Percentiles rank a stretch among this genome's conserved stretches.
Conservation (phyloP, 2,888 invertebrate genomes). For the Nomada fabriciana region DNA sequence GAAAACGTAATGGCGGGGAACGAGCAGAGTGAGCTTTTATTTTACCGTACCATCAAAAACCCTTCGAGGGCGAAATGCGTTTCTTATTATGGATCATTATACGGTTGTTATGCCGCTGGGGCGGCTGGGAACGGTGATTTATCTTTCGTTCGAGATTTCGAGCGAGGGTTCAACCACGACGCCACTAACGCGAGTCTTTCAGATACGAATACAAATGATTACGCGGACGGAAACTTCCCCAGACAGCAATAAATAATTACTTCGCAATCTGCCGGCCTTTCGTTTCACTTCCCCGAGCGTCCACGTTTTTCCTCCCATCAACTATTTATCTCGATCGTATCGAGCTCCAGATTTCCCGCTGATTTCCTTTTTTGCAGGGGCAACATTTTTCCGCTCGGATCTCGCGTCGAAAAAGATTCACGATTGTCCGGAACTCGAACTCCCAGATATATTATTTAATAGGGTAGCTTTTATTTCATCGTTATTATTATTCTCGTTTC, state of each 20-base stretch:
- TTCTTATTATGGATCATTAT: constrained; percentile 62
- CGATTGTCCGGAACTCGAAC: no score
- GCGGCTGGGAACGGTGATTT: constrained; percentile 43
- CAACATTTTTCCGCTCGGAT: no score
- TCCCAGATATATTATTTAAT: no score
- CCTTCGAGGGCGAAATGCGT: constrained; percentile 49
- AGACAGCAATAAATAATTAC: constrained; percentile 48
- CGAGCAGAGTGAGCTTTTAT: background rate
- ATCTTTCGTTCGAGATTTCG: constrained; percentile 28
- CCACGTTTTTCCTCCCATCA: background rate
- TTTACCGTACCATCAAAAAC: constrained; percentile 27
- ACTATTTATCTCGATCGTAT: constrained; percentile 17
- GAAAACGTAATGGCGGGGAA: constrained; percentile 9
- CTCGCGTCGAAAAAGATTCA: no score
- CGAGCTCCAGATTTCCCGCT: background rate
- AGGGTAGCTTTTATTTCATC: no score
- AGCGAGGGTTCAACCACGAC: constrained; percentile 15
- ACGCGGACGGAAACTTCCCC: constrained; percentile 1
- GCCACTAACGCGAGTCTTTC: constrained; percentile 12
- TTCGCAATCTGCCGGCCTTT: constrained; percentile 27
- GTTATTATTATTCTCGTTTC: no score
- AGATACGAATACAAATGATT: constrained; percentile 46
- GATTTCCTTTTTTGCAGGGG: background rate
- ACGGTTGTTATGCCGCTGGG: constrained; percentile 36
- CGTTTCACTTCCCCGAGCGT: constrained; percentile 4